phyloP scores from a whole-genome alignment of 2,888 invertebrate species.

The Cryptocephalus moraei region DNA sequence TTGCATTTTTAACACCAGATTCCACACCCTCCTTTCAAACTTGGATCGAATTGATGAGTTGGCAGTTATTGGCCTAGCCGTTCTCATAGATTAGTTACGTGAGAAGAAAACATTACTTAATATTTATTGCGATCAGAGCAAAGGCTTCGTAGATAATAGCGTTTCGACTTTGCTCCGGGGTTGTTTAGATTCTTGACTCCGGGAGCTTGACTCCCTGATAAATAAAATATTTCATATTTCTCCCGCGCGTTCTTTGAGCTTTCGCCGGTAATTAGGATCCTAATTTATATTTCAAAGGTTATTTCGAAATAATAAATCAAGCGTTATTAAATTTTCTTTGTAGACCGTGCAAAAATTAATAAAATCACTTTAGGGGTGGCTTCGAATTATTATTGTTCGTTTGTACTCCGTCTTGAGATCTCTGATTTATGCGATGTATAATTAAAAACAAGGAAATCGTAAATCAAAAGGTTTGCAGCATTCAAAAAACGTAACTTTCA shows the following conservation, averaged over 20 bases:
- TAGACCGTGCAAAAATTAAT: too few species aligned
- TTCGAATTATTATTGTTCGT: too few species aligned
- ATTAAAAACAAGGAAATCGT: too few species aligned
- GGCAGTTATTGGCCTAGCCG: conserved; percentile 36
- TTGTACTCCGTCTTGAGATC: too few species aligned
- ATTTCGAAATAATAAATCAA: neutral
- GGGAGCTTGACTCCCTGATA: neutral
- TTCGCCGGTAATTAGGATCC: neutral
- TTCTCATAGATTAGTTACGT: conserved; percentile 38
- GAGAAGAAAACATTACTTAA: conserved; percentile 37
- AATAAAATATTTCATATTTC: neutral
- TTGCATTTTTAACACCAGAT: conserved; percentile 27
- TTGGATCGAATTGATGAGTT: conserved; percentile 30
- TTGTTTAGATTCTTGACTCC: neutral
- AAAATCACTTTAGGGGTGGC: too few species aligned
- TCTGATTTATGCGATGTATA: too few species aligned
- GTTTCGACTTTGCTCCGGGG: conserved; percentile 19
- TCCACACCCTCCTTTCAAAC: conserved; percentile 13
- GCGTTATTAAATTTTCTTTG: neutral
- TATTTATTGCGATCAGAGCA: conserved; percentile 31
- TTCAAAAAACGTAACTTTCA: too few species aligned
- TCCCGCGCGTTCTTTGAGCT: neutral
- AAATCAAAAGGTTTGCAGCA: too few species aligned
- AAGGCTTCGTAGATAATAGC: conserved; percentile 29
- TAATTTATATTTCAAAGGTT: neutral